These are phyloP conservation scores for Rhombomys opimus DNA, from an alignment of 2,113 vertebrate species.

Conservation along the genomic window DNA sequence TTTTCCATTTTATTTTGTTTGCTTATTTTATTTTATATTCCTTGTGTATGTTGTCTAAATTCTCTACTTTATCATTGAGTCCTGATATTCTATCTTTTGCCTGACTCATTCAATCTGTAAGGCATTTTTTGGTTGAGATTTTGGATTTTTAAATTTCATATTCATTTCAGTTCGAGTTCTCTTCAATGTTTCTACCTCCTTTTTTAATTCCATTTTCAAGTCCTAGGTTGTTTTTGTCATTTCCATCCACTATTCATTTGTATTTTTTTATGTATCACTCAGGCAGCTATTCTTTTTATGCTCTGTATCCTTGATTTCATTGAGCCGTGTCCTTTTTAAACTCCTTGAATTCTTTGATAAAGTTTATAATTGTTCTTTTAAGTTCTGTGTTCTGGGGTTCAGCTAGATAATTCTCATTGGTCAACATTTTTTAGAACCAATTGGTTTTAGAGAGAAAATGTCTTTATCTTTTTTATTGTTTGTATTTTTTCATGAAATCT, in stretches of 20 bases:
- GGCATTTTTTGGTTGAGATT: not conserved
- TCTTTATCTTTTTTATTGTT: not conserved
- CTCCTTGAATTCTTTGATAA: not conserved
- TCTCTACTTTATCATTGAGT: not conserved
- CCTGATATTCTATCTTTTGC: not conserved
- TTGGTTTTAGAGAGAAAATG: not conserved
- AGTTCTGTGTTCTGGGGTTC: not conserved
- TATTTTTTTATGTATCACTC: not conserved
- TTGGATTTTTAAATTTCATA: not conserved
- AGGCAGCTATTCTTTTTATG: not conserved
- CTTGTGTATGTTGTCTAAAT: not conserved
- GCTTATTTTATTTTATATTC: not conserved
- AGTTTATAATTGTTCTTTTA: not conserved
- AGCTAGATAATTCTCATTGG: not conserved
- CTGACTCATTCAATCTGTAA: not conserved
- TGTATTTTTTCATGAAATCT: not conserved
- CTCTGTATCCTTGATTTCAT: not conserved
- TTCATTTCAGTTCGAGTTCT: not conserved
- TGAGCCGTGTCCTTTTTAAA: not conserved
- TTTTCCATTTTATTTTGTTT: not conserved
- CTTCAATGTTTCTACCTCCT: not conserved
- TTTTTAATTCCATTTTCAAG: not conserved
- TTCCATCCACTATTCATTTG: not conserved
- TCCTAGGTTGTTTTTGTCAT: not conserved
- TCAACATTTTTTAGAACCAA: not conserved